Percentiles rank a stretch among this genome's conserved stretches.
Evolutionary conservation across 2,888 invertebrate species (phyloP).

Genomic region (Cryptocephalus primarius): DNA sequence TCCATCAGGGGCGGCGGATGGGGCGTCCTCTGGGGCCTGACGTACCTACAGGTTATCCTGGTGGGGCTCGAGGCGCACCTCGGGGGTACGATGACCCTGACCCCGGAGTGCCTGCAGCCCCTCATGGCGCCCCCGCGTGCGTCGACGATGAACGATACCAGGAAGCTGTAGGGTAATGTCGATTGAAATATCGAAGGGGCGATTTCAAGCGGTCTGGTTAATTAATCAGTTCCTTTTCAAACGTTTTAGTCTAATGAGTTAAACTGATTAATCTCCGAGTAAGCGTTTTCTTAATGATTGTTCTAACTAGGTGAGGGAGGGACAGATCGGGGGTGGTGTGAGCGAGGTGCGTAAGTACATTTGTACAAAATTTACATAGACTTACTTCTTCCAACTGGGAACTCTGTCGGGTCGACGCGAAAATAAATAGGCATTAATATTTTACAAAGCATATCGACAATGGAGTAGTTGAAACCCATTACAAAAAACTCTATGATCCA

Average conservation of each 20-base stretch:
- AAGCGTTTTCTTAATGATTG: too few species aligned
- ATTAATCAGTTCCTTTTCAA: too few species aligned
- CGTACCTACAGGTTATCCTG: constrained; percentile 88
- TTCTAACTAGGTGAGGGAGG: too few species aligned
- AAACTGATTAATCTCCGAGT: too few species aligned
- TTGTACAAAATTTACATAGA: constrained; percentile 15
- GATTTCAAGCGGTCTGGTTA: too few species aligned
- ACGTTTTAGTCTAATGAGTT: too few species aligned
- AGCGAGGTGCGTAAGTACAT: neutral
- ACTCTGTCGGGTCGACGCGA: constrained; percentile 23
- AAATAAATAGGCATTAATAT: neutral
- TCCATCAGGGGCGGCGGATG: constrained; percentile 97
- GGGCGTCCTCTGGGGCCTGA: constrained; percentile 56
- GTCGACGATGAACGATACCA: constrained; percentile 98
- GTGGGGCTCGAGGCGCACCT: constrained; percentile 92
- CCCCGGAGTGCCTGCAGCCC: constrained; percentile 95
- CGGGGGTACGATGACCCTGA: constrained; percentile 93
- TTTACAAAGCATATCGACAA: too few species aligned
- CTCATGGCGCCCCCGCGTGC: constrained; percentile 98
- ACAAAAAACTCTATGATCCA: too few species aligned
- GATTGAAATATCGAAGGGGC: too few species aligned
- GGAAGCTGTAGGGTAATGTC: constrained; percentile 52
- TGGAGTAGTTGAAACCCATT: too few species aligned
- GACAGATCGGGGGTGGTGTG: too few species aligned
- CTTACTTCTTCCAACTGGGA: constrained; percentile 38